Percentiles rank a stretch among this genome's conserved stretches.
phyloP scores from a whole-genome alignment of 2,113 vertebrate genomes.

The Bos indicus region DNA sequence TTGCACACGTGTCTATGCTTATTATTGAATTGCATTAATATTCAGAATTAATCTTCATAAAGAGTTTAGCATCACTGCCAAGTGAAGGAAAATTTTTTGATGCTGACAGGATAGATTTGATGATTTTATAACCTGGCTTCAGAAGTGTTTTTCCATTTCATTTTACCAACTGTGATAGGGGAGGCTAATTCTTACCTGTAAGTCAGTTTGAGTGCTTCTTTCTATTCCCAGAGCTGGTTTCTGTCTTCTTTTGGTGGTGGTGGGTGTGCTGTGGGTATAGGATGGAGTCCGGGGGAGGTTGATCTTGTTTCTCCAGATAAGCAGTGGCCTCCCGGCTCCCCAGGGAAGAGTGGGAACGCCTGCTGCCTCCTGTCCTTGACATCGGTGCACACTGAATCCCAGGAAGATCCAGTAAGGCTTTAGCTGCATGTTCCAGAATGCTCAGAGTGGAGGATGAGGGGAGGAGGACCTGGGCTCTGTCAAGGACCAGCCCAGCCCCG shows the following conservation, averaged over 20 bases:
- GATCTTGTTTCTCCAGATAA: not conserved
- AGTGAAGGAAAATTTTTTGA: not conserved
- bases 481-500: no score
- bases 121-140: not conserved
- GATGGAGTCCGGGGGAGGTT: not conserved
- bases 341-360: not conserved
- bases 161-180: not conserved
- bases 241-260: not conserved
- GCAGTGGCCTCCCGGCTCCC: not conserved
- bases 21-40: not conserved
- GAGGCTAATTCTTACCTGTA: not conserved
- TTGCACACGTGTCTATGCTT: not conserved
- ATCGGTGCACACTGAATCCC: not conserved
- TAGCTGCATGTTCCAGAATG: not conserved
- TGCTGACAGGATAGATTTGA: not conserved
- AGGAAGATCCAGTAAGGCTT: not conserved
- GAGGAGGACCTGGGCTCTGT: not conserved
- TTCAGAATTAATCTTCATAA: not conserved
- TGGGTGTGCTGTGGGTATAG: not conserved
- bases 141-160: not conserved
- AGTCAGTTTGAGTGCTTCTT: not conserved
- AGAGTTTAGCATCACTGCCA: not conserved
- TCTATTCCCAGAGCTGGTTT: not conserved
- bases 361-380: not conserved
- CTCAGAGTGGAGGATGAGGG: fast-evolving